Conservation (phyloP, 2,888 invertebrate species). For the Pristionchus entomophagus region DNA sequence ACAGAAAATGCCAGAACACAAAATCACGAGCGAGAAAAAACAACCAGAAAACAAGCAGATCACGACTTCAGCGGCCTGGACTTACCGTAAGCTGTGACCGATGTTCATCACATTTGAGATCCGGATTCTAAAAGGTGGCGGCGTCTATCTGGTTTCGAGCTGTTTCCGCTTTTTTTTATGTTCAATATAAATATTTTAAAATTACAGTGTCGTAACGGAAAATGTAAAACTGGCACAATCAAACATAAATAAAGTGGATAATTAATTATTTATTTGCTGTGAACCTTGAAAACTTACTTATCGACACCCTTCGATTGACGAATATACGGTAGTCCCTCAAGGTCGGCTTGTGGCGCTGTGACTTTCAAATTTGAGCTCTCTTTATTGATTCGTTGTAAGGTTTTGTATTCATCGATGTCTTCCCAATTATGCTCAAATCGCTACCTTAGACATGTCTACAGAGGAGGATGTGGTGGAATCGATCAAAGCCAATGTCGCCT, state of each 20-base stretch:
- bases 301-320: not conserved
- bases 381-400: not conserved
- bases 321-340: not conserved
- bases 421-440: not conserved
- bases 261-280: no score
- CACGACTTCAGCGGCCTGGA: not conserved
- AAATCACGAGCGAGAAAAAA: no score
- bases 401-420: not conserved
- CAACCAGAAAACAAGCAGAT: no score
- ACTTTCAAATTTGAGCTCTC: not conserved
- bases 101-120: no score
- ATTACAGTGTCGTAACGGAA: no score
- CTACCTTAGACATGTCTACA: not conserved
- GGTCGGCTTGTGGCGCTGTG: not conserved
- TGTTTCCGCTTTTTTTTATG: no score
- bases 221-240: no score
- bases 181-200: no score
- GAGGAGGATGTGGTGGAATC: constrained; percentile 38
- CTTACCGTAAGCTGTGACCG: not conserved
- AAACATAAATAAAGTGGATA: no score
- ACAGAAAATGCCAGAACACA: no score
- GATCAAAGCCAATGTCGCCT: not conserved
- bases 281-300: not conserved
- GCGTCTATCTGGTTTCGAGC: no score
- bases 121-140: no score